Conservation (phyloP, 2,113 vertebrate genomes). For the Butorides virescens region DNA sequence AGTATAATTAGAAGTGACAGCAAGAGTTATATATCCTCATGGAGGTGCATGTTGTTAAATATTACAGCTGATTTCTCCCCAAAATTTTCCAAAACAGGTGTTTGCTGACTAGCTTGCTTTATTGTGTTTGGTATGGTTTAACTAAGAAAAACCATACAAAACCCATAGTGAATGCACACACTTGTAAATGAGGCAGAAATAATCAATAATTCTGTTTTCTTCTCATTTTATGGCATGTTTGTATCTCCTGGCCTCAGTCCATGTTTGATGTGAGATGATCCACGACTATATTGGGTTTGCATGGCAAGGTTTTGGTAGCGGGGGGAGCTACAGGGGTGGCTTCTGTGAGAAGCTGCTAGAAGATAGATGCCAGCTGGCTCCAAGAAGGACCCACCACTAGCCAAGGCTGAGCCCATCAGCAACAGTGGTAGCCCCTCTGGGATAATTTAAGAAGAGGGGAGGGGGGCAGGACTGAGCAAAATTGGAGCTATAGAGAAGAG, state of each 20-base stretch:
- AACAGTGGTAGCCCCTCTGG: fast-evolving
- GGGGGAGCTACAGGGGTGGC: not conserved
- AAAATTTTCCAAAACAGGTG: not conserved
- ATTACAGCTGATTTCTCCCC: not conserved
- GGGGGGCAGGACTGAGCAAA: too few species aligned
- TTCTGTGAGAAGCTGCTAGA: not conserved
- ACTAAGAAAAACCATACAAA: not conserved
- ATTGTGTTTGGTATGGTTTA: not conserved
- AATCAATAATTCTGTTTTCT: not conserved
- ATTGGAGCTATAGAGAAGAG: not conserved
- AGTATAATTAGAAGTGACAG: not conserved
- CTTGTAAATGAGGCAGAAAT: not conserved
- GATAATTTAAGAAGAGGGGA: not conserved
- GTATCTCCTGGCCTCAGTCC: not conserved
- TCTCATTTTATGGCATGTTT: not conserved
- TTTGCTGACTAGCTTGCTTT: not conserved
- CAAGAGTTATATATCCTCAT: not conserved
- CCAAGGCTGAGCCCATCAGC: not conserved
- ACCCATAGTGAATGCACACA: not conserved
- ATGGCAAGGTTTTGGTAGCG: not conserved
- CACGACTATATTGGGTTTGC: not conserved
- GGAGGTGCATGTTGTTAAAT: not conserved
- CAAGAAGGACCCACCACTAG: not conserved
- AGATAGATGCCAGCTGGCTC: not conserved
- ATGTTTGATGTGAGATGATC: not conserved